Evolutionary conservation across 2,888 invertebrate species (phyloP), one percentile per base, ranked within the genome.

Genomic region (Actias luna): DNA sequence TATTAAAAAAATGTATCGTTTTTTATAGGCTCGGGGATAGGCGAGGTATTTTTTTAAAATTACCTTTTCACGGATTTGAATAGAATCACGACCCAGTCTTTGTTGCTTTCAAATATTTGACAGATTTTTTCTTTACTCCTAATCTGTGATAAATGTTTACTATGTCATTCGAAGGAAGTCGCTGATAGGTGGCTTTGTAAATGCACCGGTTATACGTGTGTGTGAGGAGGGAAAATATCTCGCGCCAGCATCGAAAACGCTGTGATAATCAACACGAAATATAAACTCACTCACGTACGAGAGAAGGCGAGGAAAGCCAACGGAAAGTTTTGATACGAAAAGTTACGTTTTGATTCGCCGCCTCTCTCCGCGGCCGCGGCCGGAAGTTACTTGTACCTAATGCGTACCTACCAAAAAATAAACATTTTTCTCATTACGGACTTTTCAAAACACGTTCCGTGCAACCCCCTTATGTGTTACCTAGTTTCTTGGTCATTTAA

Each of bases 311-410:
- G 76, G 77, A 73, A 78, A 73, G 79, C 77, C 80, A 79, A 88
- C 84, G 84, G n/a, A 90, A 93, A 93, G 91, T 93, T 93, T 89
- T 91, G 93, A 93, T 93, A 93, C 92, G 90, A 93, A 93, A 93
- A 93, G 89, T 93, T 93, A 74, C 71, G 79, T 85, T 89, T 93
- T 92, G 89, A 91, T 89, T 85, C 79, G 83, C 76, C 79, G 78
- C 80, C n/a, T n/a, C n/a, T n/a, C n/a, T n/a, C n/a, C n/a, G n/a
- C n/a, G n/a, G n/a, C n/a, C n/a, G n/a, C n/a, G n/a, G 83, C 84
- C 25, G 31, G 27, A 42, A 42, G 29, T n/a, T 7, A 59, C 29
- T 39, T 42, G 55, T 55, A 29, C 29, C 16, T 55, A 55, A 55
- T 55, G 29, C 29, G 55, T 55, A 55, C 55, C 27, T 14, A 2